Base-by-base conservation (phyloP, 2,888 invertebrate species). In the Idaea biselata region DNA sequence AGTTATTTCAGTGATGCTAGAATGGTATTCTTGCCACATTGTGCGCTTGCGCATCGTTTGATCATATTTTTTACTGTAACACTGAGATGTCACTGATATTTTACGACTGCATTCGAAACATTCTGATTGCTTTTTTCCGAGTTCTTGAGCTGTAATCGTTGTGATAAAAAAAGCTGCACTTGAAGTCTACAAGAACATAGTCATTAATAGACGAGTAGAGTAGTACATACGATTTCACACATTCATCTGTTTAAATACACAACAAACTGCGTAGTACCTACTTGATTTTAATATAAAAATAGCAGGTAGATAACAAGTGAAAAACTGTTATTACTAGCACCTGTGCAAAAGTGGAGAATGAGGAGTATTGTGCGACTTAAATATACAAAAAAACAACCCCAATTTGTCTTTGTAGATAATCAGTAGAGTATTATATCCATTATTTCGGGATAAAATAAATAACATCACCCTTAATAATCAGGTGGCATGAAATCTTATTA, bases 391-490 rank as follows among this genome's bases (percentile, higher is more conserved):
- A 55, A 55, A 55, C 16, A 16, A 56, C 59, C 63, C 71, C 63
- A 61, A 64, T 64, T 66, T 68, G 67, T 53, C 59, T 69, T 72
- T 75, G 73, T 69, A 74, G 75, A 74, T 81, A 81, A 82, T 79
- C 73, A 77, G 71, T 63, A 68, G 60, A 63, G 77, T 72, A 80
- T 80, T 80, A 77, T 71, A 68, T 64, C 73, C 76, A 84, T 85
- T 85, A 87, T 82, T 81, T 75, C 62, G 68, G 79, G 82, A 82
- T 83, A 72, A 75, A 77, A 62, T 71, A 73, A 76, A 81, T 87
- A 79, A 82, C 69, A 69, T 66, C 83, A 76, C 86, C 81, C 86
- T 74, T 78, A 44, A 81, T 73, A 73, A 79, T 75, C 69, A 70
- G 69, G 69, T 71, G 69, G 79, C 75, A 75, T 74, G 70, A 79